phyloP scores from a whole-genome alignment of 2,113 vertebrate species.

The Mormyrus lacerda region DNA sequence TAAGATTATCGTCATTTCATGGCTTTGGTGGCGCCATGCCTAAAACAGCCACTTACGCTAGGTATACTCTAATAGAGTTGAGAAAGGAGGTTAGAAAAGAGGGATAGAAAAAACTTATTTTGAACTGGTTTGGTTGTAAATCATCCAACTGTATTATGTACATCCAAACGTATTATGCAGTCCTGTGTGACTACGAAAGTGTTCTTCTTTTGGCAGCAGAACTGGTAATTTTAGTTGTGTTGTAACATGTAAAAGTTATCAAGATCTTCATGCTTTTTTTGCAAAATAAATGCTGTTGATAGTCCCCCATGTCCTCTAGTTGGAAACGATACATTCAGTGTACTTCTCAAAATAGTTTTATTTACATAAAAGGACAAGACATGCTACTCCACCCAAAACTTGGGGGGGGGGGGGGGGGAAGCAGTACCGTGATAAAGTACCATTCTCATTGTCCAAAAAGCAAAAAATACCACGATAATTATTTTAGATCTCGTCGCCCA shows the following conservation, averaged over 20 bases:
- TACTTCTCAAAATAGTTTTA: background rate
- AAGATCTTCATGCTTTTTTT: background rate
- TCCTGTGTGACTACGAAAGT: background rate
- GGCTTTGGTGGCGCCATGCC: background rate
- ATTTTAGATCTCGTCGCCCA: background rate
- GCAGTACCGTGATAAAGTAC: too few relatives aligned
- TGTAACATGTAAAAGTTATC: background rate
- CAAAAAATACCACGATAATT: too few relatives aligned
- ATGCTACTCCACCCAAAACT: background rate
- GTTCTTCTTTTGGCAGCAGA: background rate
- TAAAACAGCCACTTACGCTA: background rate
- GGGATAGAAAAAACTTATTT: background rate
- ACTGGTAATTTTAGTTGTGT: background rate
- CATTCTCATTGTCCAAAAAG: too few relatives aligned
- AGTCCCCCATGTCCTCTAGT: background rate
- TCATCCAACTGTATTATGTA: too few relatives aligned
- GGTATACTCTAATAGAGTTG: background rate
- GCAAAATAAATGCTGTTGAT: background rate
- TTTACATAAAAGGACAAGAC: background rate
- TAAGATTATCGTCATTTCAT: background rate
- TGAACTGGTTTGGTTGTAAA: background rate
- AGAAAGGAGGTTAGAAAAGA: background rate
- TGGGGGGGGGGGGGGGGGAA: too few relatives aligned
- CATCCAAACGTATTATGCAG: background rate
- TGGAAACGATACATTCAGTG: background rate